Conservation (phyloP, 2,888 invertebrate species). For the Argyresthia goedartella region DNA sequence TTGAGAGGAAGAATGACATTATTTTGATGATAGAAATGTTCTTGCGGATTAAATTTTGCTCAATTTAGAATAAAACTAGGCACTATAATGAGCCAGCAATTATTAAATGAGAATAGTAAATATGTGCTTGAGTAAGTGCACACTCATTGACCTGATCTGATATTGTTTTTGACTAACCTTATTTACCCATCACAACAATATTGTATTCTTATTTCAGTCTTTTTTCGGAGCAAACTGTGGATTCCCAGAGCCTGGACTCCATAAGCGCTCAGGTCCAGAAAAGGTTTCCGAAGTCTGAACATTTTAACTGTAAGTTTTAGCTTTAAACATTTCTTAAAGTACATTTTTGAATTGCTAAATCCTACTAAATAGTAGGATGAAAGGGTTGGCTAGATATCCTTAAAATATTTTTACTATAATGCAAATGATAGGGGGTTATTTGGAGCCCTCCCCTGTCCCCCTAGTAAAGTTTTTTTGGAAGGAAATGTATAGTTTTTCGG, state of each 20-base stretch:
- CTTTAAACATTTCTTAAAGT: not conserved
- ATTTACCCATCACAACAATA: not conserved
- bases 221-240: constrained; percentile 80
- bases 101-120: constrained; percentile 57
- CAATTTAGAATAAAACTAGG: not conserved
- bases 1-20: too few species aligned
- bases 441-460: too few species aligned
- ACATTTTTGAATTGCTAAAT: not conserved
- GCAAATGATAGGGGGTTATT: too few species aligned
- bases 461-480: too few species aligned
- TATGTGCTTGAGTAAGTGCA: constrained; percentile 58
- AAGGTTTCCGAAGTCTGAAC: constrained; percentile 81
- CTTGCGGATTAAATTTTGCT: too few species aligned
- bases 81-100: not conserved
- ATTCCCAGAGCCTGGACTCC: constrained; percentile 80
- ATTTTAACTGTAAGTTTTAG: constrained; percentile 76
- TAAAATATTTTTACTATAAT: too few species aligned
- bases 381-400: too few species aligned
- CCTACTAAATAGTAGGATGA: not conserved
- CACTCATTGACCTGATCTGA: not conserved
- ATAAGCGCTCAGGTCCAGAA: constrained; percentile 83
- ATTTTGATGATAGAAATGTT: too few species aligned
- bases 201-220: constrained; percentile 62
- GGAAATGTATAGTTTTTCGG: too few species aligned
- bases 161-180: not conserved